Conservation (phyloP, 1,140 invertebrate species). For the Chironomus tepperi region DNA sequence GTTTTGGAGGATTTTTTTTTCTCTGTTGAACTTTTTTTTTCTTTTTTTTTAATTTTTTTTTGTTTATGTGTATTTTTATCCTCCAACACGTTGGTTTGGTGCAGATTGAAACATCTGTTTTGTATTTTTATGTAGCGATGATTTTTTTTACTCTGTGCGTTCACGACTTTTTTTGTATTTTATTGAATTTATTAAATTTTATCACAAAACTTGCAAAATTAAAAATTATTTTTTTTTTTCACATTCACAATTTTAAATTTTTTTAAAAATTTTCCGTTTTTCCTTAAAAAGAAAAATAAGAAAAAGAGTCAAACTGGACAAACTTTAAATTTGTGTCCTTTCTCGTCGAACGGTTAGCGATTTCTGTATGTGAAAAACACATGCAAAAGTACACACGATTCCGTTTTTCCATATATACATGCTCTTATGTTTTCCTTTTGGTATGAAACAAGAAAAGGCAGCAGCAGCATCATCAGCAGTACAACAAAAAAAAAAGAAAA, state of each 20-base stretch:
- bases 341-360: constrained; percentile 6
- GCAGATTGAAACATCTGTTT: constrained; percentile 21
- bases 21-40: not conserved
- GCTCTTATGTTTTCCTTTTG: not conserved
- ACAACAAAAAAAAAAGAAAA: no score
- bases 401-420: no score
- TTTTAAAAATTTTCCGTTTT: no score
- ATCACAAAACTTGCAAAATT: no score
- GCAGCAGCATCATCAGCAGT: not conserved
- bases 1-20: constrained; percentile 1
- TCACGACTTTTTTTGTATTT: no score
- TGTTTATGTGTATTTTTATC: constrained; percentile 20
- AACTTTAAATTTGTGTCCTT: not conserved
- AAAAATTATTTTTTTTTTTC: no score
- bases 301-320: not conserved
- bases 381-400: not conserved
- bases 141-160: no score
- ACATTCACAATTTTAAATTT: no score
- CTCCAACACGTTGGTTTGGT: constrained; percentile 10
- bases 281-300: no score
- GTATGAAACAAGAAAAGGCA: not conserved
- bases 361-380: constrained; percentile 4
- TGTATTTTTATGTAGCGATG: not conserved
- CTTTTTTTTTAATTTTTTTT: not conserved
- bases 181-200: no score